Evolutionary conservation across 2,888 invertebrate genomes (phyloP), one percentile per base, ranked within the genome.

Genomic region (Protophormia terraenovae): DNA sequence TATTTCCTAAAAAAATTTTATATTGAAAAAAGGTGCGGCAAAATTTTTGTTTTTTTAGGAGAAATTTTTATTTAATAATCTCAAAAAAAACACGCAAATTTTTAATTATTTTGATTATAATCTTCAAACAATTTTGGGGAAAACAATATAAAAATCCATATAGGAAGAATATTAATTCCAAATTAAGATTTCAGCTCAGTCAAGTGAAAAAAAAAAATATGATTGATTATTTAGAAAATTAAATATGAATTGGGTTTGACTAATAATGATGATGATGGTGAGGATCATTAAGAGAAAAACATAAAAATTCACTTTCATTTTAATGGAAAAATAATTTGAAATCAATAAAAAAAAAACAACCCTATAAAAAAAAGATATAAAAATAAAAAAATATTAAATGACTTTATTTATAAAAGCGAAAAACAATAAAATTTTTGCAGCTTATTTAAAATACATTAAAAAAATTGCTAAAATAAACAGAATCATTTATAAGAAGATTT

Each of bases 161-260:
- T 3, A n/a, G 12, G 3, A 5, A 47, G 14, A 8, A 72, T 79
- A 53, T 73, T 16, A 41, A 72, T 41, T 58, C 50, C 14, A 50
- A 60, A 69, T 75, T 35, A 16, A 29, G 27, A 60, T 76, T 75
- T 60, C 7, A 50, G 55, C 10, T 32, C 81, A 64, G 1, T 76
- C 32, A 64, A 55, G 53, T 71, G 69, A 19, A 82, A 53, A 76
- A 19, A 82, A 53, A 76, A 22, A 6, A 67, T 41, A 50, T 82
- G 82, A 82, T 82, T 69, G 82, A 82, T 76, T 29, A 29, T 62
- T 62, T 53, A 7, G n/a, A 53, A 73, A 78, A 83, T 32, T 22
- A 41, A 60, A 50, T 22, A 60, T 41, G 64, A 78, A 29, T 77
- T 60, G 27, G 41, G 5, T 62, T 47, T 62, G 5, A n/a, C 32